Conservation (phyloP, 2,888 invertebrate genomes). For the Pachydiplax longipennis region DNA sequence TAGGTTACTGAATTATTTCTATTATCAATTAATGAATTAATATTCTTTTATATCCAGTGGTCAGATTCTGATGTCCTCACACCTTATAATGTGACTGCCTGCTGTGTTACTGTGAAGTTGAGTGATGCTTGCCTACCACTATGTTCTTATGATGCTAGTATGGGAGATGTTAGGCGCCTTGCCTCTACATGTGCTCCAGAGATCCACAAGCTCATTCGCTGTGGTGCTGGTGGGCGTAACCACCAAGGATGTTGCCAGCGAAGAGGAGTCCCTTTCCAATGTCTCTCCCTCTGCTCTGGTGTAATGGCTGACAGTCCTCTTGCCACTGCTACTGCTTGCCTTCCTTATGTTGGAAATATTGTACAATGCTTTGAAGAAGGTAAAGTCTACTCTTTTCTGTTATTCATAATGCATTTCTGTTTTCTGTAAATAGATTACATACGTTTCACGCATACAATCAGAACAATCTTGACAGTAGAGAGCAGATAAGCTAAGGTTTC, state of each 20-base stretch:
- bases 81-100: conserved; percentile 79
- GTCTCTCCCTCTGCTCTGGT: conserved; percentile 78
- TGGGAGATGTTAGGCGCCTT: conserved; percentile 77
- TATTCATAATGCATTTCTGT: no score
- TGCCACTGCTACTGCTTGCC: conserved; percentile 72
- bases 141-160: conserved; percentile 82
- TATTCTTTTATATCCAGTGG: conserved; percentile 58
- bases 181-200: conserved; percentile 79
- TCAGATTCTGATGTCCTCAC: conserved; percentile 68
- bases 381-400: conserved; percentile 54
- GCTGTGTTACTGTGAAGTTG: conserved; percentile 76
- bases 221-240: conserved; percentile 73
- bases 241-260: conserved; percentile 78
- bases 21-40: conserved; percentile 47
- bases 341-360: conserved; percentile 83
- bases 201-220: conserved; percentile 74
- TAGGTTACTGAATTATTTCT: no score
- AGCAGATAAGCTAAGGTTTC: neutral
- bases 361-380: conserved; percentile 88
- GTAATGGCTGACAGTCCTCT: conserved; percentile 67
- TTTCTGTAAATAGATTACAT: no score
- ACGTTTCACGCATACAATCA: no score
- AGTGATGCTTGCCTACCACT: conserved; percentile 76
- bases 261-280: conserved; percentile 73
- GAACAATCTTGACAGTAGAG: no score